These are phyloP conservation scores for Phodopus roborovskii DNA, from an alignment of 2,113 vertebrate species.

Conservation along the genomic window DNA sequence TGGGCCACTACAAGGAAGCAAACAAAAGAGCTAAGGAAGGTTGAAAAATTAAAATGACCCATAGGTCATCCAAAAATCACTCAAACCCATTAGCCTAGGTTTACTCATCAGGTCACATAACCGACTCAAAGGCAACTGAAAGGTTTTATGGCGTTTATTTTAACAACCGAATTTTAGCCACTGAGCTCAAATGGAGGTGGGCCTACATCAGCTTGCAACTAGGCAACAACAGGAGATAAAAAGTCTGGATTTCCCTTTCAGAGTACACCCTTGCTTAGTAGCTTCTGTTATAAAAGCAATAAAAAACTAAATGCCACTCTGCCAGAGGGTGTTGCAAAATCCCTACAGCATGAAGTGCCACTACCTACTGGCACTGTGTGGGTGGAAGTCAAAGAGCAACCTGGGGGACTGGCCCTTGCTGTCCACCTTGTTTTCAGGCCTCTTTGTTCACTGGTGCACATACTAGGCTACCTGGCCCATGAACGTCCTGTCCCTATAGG, in stretches of 20 bases:
- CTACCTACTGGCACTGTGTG: not conserved
- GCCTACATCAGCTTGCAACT: not conserved
- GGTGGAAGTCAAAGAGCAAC: not conserved
- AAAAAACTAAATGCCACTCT: not conserved
- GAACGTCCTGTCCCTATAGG: not conserved
- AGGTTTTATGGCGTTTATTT: not conserved
- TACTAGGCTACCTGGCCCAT: not conserved
- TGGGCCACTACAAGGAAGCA: not conserved
- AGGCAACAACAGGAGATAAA: not conserved
- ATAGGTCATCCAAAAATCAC: not conserved
- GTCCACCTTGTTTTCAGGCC: not conserved
- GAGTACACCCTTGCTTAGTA: not conserved
- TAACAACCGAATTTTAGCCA: not conserved
- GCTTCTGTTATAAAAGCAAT: not conserved
- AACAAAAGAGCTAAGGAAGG: not conserved
- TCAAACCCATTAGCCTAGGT: not conserved
- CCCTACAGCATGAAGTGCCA: accelerated
- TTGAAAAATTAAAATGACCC: not conserved
- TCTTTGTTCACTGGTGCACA: not conserved
- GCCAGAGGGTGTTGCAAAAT: not conserved
- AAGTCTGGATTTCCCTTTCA: not conserved
- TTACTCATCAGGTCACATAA: not conserved
- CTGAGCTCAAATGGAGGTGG: not conserved
- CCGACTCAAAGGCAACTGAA: not conserved
- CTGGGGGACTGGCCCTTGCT: not conserved